These are phyloP conservation scores for Rhynchophorus ferrugineus DNA, from an alignment of 1,140 invertebrate species.

Conservation along the genomic window DNA sequence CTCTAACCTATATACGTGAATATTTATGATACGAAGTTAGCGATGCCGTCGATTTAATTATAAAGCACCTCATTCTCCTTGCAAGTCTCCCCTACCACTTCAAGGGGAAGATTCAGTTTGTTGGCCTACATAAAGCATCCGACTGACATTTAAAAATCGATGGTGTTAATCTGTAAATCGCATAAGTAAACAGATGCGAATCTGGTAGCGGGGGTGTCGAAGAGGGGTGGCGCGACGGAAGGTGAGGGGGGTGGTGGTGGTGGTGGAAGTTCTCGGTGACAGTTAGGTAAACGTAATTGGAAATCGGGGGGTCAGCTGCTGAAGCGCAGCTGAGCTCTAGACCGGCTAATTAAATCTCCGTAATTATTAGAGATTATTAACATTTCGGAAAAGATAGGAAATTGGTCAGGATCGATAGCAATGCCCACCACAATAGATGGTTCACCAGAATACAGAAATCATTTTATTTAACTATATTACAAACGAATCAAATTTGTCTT, in stretches of 20 bases:
- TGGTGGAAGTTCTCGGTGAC: conserved; percentile 7
- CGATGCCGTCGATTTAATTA: too few relatives aligned
- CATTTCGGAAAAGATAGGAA: too few relatives aligned
- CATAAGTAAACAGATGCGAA: conserved; percentile 23
- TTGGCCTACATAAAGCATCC: conserved; percentile 18
- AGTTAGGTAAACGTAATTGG: conserved; percentile 23
- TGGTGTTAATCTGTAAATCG: conserved; percentile 23
- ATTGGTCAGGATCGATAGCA: too few relatives aligned
- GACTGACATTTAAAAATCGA: conserved; percentile 22
- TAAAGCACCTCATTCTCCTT: too few relatives aligned
- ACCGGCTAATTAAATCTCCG: conserved; percentile 16
- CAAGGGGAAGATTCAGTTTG: conserved; percentile 8
- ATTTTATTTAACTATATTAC: too few relatives aligned
- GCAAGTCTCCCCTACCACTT: not conserved
- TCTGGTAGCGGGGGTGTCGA: not conserved
- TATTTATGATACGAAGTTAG: too few relatives aligned
- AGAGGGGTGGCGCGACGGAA: not conserved
- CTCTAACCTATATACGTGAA: too few relatives aligned
- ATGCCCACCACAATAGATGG: too few relatives aligned
- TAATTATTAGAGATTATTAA: conserved; percentile 17
- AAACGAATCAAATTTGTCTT: too few relatives aligned
- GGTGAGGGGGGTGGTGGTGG: not conserved
- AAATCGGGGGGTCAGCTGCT: conserved; percentile 16
- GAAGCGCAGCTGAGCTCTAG: conserved; percentile 16
- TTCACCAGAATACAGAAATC: too few relatives aligned